A percentile compares a stretch with the other conserved stretches of the same genome.
Conservation (phyloP, 2,888 invertebrate genomes). For the Papilio elwesi region DNA sequence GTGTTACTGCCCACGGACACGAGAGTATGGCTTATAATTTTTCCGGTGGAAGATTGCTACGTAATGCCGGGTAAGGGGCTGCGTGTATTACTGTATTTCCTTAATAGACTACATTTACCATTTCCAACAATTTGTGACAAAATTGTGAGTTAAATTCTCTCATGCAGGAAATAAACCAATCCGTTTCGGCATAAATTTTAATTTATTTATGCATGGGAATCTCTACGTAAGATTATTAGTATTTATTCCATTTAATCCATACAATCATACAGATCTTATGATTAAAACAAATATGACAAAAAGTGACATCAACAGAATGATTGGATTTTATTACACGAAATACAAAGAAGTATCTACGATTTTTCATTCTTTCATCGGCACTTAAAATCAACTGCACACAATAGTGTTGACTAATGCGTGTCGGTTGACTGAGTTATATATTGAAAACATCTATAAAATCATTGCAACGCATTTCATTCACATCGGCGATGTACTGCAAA, state of each 20-base stretch:
- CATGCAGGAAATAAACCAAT: constrained; percentile 83
- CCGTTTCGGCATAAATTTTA: constrained; percentile 59
- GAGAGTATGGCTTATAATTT: constrained; percentile 83
- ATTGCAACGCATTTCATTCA: no score
- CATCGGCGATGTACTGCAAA: no score
- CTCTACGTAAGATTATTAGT: constrained; percentile 2
- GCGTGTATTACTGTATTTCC: constrained; percentile 83
- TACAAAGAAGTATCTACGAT: no score
- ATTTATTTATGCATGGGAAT: constrained; percentile 34
- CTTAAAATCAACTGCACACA: no score
- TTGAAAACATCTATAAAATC: no score
- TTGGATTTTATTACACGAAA: no score
- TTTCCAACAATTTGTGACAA: constrained; percentile 82
- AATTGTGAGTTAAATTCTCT: constrained; percentile 82
- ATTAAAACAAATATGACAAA: background rate
- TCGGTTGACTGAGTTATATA: no score
- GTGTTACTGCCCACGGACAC: constrained; percentile 76
- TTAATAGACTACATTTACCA: constrained; percentile 84
- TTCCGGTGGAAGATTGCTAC: constrained; percentile 78
- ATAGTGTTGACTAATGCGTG: no score
- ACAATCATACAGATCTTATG: background rate
- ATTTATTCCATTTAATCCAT: background rate
- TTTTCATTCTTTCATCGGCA: no score
- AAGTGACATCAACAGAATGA: no score
- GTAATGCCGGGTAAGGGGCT: constrained; percentile 81